Evolutionary conservation across 2,888 invertebrate species (phyloP).

Genomic region (Ormyrus thymus): DNA sequence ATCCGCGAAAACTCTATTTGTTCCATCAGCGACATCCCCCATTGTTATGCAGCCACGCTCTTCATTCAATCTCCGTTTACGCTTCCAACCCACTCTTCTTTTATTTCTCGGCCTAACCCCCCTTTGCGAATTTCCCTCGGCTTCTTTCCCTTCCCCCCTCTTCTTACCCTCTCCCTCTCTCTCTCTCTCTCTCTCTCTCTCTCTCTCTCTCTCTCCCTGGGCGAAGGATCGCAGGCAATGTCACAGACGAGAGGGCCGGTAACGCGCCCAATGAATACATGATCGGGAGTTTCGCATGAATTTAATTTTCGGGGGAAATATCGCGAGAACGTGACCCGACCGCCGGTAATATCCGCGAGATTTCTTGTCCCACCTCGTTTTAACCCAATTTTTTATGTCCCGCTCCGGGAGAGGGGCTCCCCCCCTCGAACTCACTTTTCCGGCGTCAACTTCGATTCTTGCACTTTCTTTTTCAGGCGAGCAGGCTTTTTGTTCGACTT

Average conservation of each 20-base stretch:
- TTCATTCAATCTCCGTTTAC: constrained; percentile 41
- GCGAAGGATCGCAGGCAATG: no score
- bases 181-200: not conserved
- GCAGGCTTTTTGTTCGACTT: no score
- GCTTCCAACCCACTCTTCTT: not conserved
- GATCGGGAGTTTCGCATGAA: constrained; percentile 67
- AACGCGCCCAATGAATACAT: constrained; percentile 67
- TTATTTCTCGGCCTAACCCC: no score
- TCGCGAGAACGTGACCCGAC: constrained; percentile 66
- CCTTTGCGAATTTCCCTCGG: not conserved
- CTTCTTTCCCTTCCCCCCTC: no score
- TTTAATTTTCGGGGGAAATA: constrained; percentile 70
- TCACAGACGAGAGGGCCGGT: constrained; percentile 8
- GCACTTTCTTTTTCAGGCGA: no score
- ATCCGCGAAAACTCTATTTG: constrained; percentile 11
- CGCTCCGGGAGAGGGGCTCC: not conserved
- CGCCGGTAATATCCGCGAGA: constrained; percentile 58
- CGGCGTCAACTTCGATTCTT: no score
- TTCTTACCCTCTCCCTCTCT: not conserved
- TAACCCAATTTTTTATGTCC: constrained; percentile 13
- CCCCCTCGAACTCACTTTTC: no score
- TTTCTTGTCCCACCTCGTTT: constrained; percentile 29
- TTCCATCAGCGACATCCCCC: not conserved
- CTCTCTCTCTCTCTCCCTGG: not conserved
- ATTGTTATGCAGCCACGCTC: constrained; percentile 22